Evolutionary conservation across 2,797 vertebrate species (phyloP).

Genomic region (Cryptoblepharus egeriae): DNA sequence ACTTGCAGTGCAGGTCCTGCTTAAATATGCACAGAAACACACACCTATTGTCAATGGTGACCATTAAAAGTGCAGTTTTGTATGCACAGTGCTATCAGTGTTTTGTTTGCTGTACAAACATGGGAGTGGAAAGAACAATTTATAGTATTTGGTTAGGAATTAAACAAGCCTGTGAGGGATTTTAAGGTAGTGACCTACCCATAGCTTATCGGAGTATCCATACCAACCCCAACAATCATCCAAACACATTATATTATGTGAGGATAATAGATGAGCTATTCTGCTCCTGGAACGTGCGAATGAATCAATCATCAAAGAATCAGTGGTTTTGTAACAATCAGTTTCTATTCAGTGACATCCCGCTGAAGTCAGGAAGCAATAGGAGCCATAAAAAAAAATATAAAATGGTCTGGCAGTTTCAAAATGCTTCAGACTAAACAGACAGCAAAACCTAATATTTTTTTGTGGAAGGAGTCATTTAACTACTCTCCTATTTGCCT

Average conservation of each 20-base stretch:
- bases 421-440: not conserved
- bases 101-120: constrained; percentile 69
- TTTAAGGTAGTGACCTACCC: constrained; percentile 55
- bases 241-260: constrained; percentile 50
- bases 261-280: constrained; percentile 50
- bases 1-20: too few relatives aligned
- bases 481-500: not conserved
- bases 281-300: constrained; percentile 46
- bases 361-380: not conserved
- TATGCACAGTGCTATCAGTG: constrained; percentile 62
- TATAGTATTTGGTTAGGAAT: constrained; percentile 64
- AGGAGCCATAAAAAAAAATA: too few relatives aligned
- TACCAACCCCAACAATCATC: constrained; percentile 54
- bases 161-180: constrained; percentile 52
- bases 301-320: constrained; percentile 52
- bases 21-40: constrained; percentile 23
- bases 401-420: not conserved
- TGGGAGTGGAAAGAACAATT: constrained; percentile 51
- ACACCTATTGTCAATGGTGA: constrained; percentile 37
- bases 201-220: constrained; percentile 55
- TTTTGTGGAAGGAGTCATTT: not conserved
- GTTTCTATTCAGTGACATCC: not conserved
- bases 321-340: constrained; percentile 31
- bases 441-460: not conserved
- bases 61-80: constrained; percentile 55